These are phyloP conservation scores for Pholis gunnellus DNA, from an alignment of 2,113 vertebrate genomes.

Conservation along the genomic window DNA sequence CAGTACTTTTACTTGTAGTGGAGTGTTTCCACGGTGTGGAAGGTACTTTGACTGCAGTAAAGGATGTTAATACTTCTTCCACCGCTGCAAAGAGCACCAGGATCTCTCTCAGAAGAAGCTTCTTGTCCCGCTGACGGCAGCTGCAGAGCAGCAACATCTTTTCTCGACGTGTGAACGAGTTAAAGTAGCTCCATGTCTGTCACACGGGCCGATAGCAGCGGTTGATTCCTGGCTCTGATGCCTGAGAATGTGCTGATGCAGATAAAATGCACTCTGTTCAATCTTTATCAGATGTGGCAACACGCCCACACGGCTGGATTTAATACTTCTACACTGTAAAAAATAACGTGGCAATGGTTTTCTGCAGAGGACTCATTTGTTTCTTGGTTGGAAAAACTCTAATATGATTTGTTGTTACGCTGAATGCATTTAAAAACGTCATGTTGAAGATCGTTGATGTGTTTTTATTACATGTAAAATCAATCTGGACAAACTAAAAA, in stretches of 20 bases:
- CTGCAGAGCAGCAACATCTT: neutral
- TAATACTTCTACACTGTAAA: slow-evolving; percentile 5
- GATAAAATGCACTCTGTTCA: slow-evolving; percentile 31
- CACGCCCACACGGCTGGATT: neutral
- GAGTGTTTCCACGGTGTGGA: neutral
- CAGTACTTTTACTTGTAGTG: neutral
- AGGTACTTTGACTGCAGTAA: neutral
- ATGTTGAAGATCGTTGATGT: neutral
- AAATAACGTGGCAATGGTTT: neutral
- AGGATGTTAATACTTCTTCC: neutral
- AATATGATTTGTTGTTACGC: neutral
- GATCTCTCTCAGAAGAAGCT: neutral
- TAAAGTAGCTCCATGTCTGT: neutral
- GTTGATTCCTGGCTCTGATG: neutral
- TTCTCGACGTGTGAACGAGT: neutral
- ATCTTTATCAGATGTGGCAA: slow-evolving; percentile 18
- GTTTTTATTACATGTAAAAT: neutral
- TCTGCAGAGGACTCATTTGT: neutral
- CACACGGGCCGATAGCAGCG: neutral
- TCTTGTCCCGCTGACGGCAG: neutral
- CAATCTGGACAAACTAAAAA: no score
- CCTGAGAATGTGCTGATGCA: slow-evolving; percentile 50
- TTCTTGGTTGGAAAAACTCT: neutral
- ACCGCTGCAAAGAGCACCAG: neutral
- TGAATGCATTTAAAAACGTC: neutral